Evolutionary conservation across 2,888 invertebrate species (phyloP).

Genomic region (Pollenia angustigena): DNA sequence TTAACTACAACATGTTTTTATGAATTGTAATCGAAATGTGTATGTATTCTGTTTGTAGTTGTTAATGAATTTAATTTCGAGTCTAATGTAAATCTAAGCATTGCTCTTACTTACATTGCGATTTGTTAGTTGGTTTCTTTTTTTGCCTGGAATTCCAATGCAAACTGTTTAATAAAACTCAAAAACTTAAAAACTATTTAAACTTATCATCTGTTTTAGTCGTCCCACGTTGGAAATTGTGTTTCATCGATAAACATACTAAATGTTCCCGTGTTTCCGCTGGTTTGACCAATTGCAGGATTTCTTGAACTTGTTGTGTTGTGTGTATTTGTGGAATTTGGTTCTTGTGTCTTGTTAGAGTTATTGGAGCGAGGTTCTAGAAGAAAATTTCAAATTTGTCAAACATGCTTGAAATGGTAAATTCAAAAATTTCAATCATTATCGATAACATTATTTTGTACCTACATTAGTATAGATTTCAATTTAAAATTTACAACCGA

Average conservation of each 20-base stretch:
- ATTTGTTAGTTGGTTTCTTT: conserved; percentile 46
- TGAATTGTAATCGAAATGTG: not conserved
- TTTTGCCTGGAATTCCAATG: conserved; percentile 29
- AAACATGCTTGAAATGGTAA: not conserved
- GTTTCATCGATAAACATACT: conserved; percentile 86
- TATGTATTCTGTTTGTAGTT: conserved; percentile 31
- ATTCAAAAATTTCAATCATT: not conserved
- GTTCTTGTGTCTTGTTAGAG: conserved; percentile 59
- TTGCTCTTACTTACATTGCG: conserved; percentile 59
- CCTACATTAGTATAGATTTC: too few relatives aligned
- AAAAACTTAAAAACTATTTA: conserved; percentile 60
- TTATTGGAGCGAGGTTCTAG: conserved; percentile 79
- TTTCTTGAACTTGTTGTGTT: conserved; percentile 76
- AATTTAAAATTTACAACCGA: too few relatives aligned
- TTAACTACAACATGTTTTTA: not conserved
- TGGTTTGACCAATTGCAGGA: conserved; percentile 78
- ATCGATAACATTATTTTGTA: too few relatives aligned
- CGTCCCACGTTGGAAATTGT: conserved; percentile 88
- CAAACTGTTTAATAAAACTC: conserved; percentile 41
- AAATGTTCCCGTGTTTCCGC: conserved; percentile 80
- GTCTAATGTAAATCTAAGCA: conserved; percentile 57
- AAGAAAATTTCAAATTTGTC: conserved; percentile 1
- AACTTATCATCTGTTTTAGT: conserved; percentile 83
- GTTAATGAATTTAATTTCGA: conserved; percentile 37
- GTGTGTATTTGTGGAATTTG: conserved; percentile 74